Base-by-base conservation (phyloP, 2,113 vertebrate species). In the Connochaetes taurinus region DNA sequence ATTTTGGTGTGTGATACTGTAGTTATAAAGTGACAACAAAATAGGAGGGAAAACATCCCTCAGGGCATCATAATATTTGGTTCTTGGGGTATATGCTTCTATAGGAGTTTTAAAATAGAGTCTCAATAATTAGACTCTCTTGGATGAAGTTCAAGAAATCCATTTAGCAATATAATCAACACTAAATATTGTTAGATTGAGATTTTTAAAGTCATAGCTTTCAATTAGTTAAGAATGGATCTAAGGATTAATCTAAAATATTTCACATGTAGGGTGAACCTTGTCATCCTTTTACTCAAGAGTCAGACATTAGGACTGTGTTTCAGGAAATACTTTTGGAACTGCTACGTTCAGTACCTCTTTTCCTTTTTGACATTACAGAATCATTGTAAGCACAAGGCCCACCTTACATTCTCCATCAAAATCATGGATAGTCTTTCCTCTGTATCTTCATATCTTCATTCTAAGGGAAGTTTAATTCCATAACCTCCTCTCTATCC, bases 11-110 rank as follows among this genome's bases (percentile, higher is more conserved):
- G 5, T 94, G 15, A 5, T 62, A 90, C 16, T 90, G 84, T 6
- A 55, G 16, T 89, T 91, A 88, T 64, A 92, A 95, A 91, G 17
- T 87, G 15, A 91, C 88, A 90, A 50, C 29, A 95, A 97, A 74
- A 90, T 43, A 89, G 6, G 4, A 95, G 50, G 23, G 40, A 91
- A 89, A 81, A 93, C 80, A 83, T 40, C 25, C 31, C 29, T 76
- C 36, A 52, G 43, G 14, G 53, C 5, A 82, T 74, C 45, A 88
- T 15, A 57, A 81, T 87, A 88, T 36, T 87, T 93, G 60, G 29
- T 58, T 84, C 21, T 90, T 45, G 52, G 27, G 17, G 5, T 60
- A 76, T 11, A 88, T 19, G 13, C 21, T 94, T 96, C 85, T 67
- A 90, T 92, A 58, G 71, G 4, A 71, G 5, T 45, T 76, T 97